A percentile compares a stretch with the other conserved stretches of the same genome.
Conservation (phyloP, 2,113 vertebrate genomes). For the Todiramphus saurophagus region DNA sequence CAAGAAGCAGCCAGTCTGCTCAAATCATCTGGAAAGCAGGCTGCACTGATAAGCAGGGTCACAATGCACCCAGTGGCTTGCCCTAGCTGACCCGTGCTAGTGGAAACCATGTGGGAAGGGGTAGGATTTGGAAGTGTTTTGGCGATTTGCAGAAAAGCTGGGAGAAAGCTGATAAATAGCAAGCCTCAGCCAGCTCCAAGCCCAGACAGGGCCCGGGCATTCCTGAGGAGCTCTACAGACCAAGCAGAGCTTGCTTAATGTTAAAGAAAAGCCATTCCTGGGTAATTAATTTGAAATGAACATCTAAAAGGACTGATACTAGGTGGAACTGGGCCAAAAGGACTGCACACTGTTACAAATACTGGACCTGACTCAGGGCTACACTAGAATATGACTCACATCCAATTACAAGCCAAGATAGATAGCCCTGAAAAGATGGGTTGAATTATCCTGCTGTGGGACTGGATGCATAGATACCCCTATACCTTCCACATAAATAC, state of each 20-base stretch:
- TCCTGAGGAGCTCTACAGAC: constrained; percentile 31
- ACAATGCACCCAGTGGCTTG: not conserved
- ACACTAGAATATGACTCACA: constrained; percentile 45
- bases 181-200: constrained; percentile 15
- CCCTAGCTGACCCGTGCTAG: not conserved
- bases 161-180: constrained; percentile 29
- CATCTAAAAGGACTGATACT: constrained; percentile 33
- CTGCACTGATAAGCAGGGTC: constrained; percentile 20
- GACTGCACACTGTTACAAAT: constrained; percentile 49
- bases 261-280: constrained; percentile 42
- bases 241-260: constrained; percentile 34
- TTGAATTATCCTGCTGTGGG: not conserved
- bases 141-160: constrained; percentile 21
- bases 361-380: constrained; percentile 54
- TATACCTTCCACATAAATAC: not conserved
- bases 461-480: not conserved
- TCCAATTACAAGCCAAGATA: constrained; percentile 28
- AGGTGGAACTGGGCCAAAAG: constrained; percentile 44
- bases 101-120: constrained; percentile 16
- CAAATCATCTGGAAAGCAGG: constrained; percentile 15
- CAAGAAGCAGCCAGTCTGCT: not conserved
- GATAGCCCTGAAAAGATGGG: constrained; percentile 22
- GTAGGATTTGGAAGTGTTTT: constrained; percentile 31
- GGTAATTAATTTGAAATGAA: constrained; percentile 47
- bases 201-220: constrained; percentile 3